Evolutionary conservation across 2,797 vertebrate genomes (phyloP).

Genomic region (Rhinophrynus dorsalis): DNA sequence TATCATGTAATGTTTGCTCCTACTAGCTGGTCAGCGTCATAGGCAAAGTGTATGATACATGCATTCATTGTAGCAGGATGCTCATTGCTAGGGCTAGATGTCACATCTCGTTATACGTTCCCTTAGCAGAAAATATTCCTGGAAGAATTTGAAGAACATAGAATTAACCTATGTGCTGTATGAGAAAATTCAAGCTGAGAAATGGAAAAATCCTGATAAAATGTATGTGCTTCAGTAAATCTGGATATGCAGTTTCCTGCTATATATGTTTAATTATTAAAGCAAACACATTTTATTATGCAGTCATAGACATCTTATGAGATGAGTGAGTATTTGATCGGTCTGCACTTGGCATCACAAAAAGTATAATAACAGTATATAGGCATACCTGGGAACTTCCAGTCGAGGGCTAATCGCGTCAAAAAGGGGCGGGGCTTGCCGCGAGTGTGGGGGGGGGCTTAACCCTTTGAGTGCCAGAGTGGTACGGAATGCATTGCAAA

Average conservation of each 20-base stretch:
- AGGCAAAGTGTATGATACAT: conserved; percentile 62
- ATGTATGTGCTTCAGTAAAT: not conserved
- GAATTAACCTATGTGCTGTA: conserved; percentile 57
- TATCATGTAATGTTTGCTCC: conserved; percentile 66
- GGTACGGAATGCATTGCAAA: no score
- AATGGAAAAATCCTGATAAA: conserved; percentile 29
- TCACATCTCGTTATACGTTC: conserved; percentile 85
- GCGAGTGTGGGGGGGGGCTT: no score
- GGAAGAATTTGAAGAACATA: conserved; percentile 67
- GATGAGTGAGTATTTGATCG: no score
- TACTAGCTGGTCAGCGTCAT: conserved; percentile 70
- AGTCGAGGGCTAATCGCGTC: no score
- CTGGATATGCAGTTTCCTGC: conserved; percentile 8
- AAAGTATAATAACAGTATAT: no score
- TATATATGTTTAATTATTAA: no score
- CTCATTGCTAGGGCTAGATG: conserved; percentile 85
- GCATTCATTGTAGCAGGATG: conserved; percentile 64
- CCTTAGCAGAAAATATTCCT: conserved; percentile 70
- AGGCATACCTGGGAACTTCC: no score
- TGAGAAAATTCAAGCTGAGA: not conserved
- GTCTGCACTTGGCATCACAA: no score
- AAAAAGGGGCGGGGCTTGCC: no score
- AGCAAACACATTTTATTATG: no score
- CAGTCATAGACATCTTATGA: no score
- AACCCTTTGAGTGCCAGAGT: no score